Percentiles rank a stretch among this genome's conserved stretches.
Conservation (phyloP, 2,113 vertebrate genomes). For the Chloebia gouldiae region DNA sequence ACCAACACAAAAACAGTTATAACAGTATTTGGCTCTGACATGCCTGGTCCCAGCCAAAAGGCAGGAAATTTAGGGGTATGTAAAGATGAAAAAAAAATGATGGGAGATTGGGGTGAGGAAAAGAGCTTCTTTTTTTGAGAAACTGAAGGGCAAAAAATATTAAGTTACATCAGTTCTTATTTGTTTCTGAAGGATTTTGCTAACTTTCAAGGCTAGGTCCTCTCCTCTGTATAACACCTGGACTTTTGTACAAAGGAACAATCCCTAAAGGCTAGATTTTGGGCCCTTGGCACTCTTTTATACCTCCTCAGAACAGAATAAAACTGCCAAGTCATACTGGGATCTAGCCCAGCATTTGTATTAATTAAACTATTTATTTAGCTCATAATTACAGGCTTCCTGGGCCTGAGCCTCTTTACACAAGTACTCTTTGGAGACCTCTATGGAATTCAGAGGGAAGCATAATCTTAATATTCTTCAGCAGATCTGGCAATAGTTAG, state of each 20-base stretch:
- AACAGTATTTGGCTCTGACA: slow-evolving; percentile 42
- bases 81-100: neutral
- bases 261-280: neutral
- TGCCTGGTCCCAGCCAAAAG: slow-evolving; percentile 9
- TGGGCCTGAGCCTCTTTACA: neutral
- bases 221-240: neutral
- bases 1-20: slow-evolving; percentile 48
- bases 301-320: neutral
- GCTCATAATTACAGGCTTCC: slow-evolving; percentile 16
- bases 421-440: neutral
- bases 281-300: neutral
- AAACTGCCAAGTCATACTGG: slow-evolving; percentile 18
- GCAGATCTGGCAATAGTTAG: neutral
- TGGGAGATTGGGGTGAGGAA: neutral
- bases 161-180: neutral
- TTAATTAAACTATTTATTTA: slow-evolving; percentile 56
- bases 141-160: neutral
- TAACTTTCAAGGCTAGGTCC: neutral
- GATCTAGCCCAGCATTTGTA: slow-evolving; percentile 7
- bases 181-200: slow-evolving; percentile 17
- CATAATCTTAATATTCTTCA: neutral
- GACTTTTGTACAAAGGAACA: neutral
- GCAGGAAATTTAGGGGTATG: slow-evolving; percentile 54
- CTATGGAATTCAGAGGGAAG: neutral
- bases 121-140: neutral